phyloP scores from a whole-genome alignment of 2,113 vertebrate genomes.

The Microtus pennsylvanicus region DNA sequence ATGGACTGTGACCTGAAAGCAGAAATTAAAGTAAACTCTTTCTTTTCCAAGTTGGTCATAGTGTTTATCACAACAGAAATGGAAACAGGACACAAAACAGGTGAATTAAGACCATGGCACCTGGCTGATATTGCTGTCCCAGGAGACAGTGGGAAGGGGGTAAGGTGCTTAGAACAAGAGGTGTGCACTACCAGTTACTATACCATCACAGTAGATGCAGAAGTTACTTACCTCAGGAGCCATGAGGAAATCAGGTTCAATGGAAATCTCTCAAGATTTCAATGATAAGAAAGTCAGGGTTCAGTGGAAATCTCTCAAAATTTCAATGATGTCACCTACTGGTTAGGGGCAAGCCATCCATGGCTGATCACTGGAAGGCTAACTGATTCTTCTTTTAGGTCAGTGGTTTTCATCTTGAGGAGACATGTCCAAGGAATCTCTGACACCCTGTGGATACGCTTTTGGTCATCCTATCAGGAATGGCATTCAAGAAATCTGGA shows the following conservation, averaged over 20 bases:
- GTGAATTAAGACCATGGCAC: not conserved
- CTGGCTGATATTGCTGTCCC: not conserved
- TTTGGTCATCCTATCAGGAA: not conserved
- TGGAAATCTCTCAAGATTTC: not conserved
- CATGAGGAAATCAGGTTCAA: not conserved
- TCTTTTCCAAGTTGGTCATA: not conserved
- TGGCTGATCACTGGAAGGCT: not conserved
- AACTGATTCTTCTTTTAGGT: too few relatives aligned
- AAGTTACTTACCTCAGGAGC: not conserved
- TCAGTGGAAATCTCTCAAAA: not conserved
- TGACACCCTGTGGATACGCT: fast-evolving
- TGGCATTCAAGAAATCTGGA: fast-evolving
- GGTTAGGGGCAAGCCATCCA: not conserved
- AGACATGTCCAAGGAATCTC: not conserved
- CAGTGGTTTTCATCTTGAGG: fast-evolving
- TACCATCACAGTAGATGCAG: not conserved
- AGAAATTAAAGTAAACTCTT: not conserved
- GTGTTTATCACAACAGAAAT: not conserved
- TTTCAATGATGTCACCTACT: not conserved
- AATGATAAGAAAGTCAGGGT: not conserved
- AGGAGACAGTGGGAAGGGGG: not conserved
- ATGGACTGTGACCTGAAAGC: not conserved
- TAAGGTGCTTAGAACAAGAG: not conserved
- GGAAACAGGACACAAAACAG: too few relatives aligned
- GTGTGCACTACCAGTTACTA: not conserved